phyloP scores from a whole-genome alignment of 2,113 vertebrate species.

The Zeus faber region DNA sequence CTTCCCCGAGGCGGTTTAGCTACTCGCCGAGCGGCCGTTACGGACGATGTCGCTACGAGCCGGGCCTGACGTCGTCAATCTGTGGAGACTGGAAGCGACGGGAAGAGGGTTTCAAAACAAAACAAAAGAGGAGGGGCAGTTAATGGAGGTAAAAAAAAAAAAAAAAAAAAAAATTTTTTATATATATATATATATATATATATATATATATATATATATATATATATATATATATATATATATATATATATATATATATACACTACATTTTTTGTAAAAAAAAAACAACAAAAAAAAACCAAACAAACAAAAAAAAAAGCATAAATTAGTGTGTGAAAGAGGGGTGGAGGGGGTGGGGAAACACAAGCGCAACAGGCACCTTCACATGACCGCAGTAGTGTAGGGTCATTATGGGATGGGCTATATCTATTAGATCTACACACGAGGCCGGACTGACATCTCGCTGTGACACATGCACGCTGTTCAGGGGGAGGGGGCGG shows the following conservation, averaged over 20 bases:
- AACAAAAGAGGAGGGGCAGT: conserved; percentile 23
- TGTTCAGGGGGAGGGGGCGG: background rate
- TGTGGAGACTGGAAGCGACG: conserved; percentile 45
- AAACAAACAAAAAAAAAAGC: conserved; percentile 13
- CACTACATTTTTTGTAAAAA: no score
- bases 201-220: background rate
- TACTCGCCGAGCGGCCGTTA: conserved; percentile 70
- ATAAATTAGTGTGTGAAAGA: conserved; percentile 36
- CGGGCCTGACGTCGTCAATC: conserved; percentile 64
- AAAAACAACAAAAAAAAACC: no score
- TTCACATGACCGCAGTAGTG: conserved; percentile 12
- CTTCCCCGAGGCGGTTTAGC: conserved; percentile 48
- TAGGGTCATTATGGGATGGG: background rate
- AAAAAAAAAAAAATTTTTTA: conserved; percentile 37
- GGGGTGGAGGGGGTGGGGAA: conserved; percentile 1
- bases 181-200: conserved; percentile 36
- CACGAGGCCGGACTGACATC: no score
- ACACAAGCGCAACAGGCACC: conserved; percentile 16
- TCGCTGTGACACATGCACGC: background rate
- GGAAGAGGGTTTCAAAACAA: no score
- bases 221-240: background rate
- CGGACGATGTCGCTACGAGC: conserved; percentile 33
- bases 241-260: no score
- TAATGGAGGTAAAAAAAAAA: conserved; percentile 7
- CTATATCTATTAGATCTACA: background rate